A percentile compares a stretch with the other conserved stretches of the same genome.
phyloP scores from a whole-genome alignment of 1,140 invertebrate species.

The Grapholita molesta region DNA sequence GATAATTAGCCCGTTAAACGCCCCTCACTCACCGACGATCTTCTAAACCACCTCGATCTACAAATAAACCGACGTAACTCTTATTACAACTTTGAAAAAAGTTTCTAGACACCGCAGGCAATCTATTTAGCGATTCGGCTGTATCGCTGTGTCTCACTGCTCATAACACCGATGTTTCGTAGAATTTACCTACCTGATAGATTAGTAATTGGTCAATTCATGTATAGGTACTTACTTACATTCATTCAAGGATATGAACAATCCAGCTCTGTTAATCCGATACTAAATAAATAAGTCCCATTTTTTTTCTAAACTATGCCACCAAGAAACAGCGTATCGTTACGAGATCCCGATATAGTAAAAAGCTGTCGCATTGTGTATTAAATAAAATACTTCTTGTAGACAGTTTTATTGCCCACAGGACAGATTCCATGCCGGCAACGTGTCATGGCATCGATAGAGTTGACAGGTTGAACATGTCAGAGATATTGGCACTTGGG shows the following conservation, averaged over 20 bases:
- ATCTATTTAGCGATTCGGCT: slow-evolving; percentile 11
- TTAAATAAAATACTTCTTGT: slow-evolving; percentile 15
- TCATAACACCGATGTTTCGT: no score
- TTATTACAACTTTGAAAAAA: slow-evolving; percentile 24
- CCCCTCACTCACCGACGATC: slow-evolving; percentile 67
- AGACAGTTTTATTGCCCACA: slow-evolving; percentile 16
- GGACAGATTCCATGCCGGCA: slow-evolving; percentile 5
- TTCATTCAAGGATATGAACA: not conserved
- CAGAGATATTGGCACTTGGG: slow-evolving; percentile 11
- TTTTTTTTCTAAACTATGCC: not conserved
- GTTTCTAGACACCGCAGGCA: slow-evolving; percentile 7
- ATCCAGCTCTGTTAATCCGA: not conserved
- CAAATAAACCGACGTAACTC: slow-evolving; percentile 29
- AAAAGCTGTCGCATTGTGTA: slow-evolving; percentile 6
- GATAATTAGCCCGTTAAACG: slow-evolving; percentile 79
- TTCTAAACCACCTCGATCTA: slow-evolving; percentile 44
- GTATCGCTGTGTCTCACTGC: not conserved
- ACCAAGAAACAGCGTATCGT: not conserved
- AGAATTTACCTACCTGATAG: not conserved
- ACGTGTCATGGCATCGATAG: not conserved
- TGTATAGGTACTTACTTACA: no score
- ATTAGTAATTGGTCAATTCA: not conserved
- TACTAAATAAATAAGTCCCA: not conserved
- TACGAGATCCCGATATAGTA: no score
- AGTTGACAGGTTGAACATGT: slow-evolving; percentile 16